These are phyloP conservation scores for Fragum sueziense DNA, from an alignment of 2,888 invertebrate species.

Conservation along the genomic window DNA sequence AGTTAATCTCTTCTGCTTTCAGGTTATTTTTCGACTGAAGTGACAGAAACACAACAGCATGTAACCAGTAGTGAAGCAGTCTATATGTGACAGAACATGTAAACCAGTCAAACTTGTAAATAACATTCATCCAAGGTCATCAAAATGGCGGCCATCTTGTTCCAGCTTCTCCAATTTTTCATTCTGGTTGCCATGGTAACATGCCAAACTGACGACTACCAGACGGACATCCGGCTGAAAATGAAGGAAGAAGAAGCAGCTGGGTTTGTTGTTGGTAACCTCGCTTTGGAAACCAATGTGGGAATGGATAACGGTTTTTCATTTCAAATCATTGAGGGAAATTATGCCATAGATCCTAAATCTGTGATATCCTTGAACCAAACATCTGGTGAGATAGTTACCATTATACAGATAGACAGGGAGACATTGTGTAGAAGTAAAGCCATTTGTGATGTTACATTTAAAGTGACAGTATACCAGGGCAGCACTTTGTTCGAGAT, in stretches of 20 bases:
- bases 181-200: slow-evolving; percentile 21
- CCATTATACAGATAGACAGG: slow-evolving; percentile 56
- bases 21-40: background rate
- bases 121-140: background rate
- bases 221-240: slow-evolving; percentile 32
- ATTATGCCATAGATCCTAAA: slow-evolving; percentile 17
- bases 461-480: slow-evolving; percentile 52
- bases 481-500: slow-evolving; percentile 47
- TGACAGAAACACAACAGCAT: too few relatives aligned
- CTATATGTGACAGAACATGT: background rate
- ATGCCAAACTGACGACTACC: slow-evolving; percentile 24
- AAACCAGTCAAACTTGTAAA: background rate
- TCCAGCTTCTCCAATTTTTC: background rate
- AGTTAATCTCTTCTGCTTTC: too few relatives aligned
- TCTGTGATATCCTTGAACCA: slow-evolving; percentile 35
- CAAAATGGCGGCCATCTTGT: background rate
- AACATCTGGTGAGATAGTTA: slow-evolving; percentile 57
- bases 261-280: slow-evolving; percentile 59
- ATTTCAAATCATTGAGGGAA: slow-evolving; percentile 39
- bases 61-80: background rate
- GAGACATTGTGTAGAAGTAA: slow-evolving; percentile 59
- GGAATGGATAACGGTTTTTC: slow-evolving; percentile 44
- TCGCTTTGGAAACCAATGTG: slow-evolving; percentile 60
- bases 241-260: slow-evolving; percentile 53
- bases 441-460: slow-evolving; percentile 51